Evolutionary conservation across 2,888 invertebrate species (phyloP), one percentile per base, ranked within the genome.

Genomic region (Eristalis tenax): DNA sequence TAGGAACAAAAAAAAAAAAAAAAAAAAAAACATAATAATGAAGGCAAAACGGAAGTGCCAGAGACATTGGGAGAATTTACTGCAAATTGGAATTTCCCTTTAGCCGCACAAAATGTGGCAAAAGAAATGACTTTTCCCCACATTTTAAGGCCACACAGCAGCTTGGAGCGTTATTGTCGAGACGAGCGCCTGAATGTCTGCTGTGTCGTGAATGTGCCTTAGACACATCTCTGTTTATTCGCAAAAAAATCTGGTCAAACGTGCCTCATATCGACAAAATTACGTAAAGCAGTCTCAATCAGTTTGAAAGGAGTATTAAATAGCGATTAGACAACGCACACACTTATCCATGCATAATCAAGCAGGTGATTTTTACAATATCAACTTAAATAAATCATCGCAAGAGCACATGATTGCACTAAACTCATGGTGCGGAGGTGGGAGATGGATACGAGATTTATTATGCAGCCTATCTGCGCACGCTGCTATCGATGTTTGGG

Each of bases 41-140:
- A 38, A 74, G 10, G 18, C 23, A 71, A 32, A 69, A 68, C 68
- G 81, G 70, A 82, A 86, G 74, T 78, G 64, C 50, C 73, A 59
- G 43, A 77, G 85, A 81, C 81, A 78, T 86, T 86, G 73, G n/a
- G 50, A 70, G 66, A 86, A 82, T 86, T 86, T 86, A 86, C 82
- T 86, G 82, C 82, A 86, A 86, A 86, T 86, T 86, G 85, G 82
- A 81, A 75, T 75, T 74, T 81, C 69, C 57, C 40, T 32, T 81
- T 64, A 32, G 69, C 38, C 73, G 43, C 59, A 70, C 35, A 78
- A 65, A 35, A 69, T 63, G 63, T 56, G 56, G 61, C 40, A 40
- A 40, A 26, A 69, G 23, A 10, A 50, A 50, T 50, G 18, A 8
- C 50, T 18, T 18, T 18, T 18, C 50, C 2, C 50, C 18, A 18